Evolutionary conservation across 2,888 invertebrate species (phyloP), one percentile per base, ranked within the genome.

Genomic region (Idaea biselata): DNA sequence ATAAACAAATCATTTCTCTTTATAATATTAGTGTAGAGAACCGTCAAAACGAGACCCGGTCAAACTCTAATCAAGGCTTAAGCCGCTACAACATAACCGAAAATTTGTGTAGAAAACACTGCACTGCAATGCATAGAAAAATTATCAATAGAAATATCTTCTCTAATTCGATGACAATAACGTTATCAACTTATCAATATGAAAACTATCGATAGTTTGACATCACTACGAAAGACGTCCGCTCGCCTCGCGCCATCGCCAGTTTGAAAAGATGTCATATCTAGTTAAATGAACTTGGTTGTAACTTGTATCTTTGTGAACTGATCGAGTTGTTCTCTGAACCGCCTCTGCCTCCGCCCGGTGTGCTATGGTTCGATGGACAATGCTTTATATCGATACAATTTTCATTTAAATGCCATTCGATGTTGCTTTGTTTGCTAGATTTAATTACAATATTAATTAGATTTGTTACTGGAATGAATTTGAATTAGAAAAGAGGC

Each of bases 201-300:
- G 57, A 3, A 25, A 65, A 65, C 67, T 67, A 59, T 7, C 58
- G 57, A 57, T 59, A 67, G 61, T 63, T 63, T 44, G 44, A 44
- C 44, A 44, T 11, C 44, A 44, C 44, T 44, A 44, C 3, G 0
- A 44, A 44, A 44, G 44, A 11, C 11, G 8, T 2, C 14, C 33
- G 33, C 33, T 25, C 25, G 25, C 3, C 5, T 5, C 5, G 25
- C 33, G 2, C 14, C 8, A n/a, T n/a, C 44, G 11, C 44, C 44
- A 11, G 44, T 44, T 3, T 44, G 44, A 44, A 44, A 44, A 44
- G 44, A 44, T 65, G 65, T 33, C 64, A 56, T 60, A 63, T 69
- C 68, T 66, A 67, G 68, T 70, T 68, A 67, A 66, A 67, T 67
- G 60, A 66, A 61, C 68, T 68, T 66, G 62, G 63, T n/a, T n/a